phyloP scores from a whole-genome alignment of 2,113 vertebrate species.

The Prionailurus viverrinus region DNA sequence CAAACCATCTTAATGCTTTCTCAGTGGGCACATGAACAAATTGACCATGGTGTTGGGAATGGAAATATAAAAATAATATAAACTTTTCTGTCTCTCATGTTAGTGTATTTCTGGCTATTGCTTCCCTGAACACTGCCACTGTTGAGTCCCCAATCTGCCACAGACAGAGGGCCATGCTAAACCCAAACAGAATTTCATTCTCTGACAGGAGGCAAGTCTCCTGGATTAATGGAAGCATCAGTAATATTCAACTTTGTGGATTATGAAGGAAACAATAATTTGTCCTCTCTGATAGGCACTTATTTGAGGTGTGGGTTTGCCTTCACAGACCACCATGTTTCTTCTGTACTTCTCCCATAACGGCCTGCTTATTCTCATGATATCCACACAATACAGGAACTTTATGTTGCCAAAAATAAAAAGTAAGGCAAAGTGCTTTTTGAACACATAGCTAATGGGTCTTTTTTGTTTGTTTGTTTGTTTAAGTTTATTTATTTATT shows the following conservation, averaged over 20 bases:
- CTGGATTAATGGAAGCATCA: neutral
- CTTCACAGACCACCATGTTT: neutral
- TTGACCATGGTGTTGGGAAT: fast-evolving
- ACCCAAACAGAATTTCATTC: neutral
- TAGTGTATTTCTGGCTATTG: neutral
- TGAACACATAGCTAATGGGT: neutral
- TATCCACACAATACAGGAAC: neutral
- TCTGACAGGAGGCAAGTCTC: neutral
- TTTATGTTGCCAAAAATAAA: neutral
- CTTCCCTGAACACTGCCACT: neutral
- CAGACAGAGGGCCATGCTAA: neutral
- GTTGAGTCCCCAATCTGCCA: neutral
- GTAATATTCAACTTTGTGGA: neutral
- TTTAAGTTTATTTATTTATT: too few relatives aligned
- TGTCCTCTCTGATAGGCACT: neutral
- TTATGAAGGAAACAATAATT: neutral
- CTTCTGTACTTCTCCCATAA: neutral
- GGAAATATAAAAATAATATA: neutral
- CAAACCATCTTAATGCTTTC: neutral
- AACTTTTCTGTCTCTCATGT: neutral
- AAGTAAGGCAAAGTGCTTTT: neutral
- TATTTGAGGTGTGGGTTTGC: neutral
- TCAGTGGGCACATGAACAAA: neutral
- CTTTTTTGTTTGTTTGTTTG: neutral
- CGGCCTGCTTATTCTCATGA: neutral